These are phyloP conservation scores for Spondyliosoma cantharus DNA, from an alignment of 2,797 vertebrate genomes.

Conservation along the genomic window DNA sequence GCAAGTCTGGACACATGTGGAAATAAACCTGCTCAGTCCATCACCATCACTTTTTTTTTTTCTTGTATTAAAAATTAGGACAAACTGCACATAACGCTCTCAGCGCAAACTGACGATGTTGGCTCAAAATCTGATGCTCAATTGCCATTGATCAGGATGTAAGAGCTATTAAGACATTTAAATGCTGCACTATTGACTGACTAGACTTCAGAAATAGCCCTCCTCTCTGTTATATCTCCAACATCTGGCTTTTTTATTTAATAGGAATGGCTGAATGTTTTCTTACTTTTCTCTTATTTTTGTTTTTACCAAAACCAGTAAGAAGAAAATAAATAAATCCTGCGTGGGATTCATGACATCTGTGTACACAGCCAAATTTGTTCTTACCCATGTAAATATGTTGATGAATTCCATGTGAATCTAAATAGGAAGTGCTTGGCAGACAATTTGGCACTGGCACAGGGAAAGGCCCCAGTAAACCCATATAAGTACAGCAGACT, in stretches of 20 bases:
- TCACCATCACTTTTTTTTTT: constrained; percentile 1
- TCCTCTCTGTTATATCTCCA: constrained; percentile 14
- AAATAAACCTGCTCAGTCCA: background rate
- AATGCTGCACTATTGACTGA: background rate
- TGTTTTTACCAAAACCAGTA: too few relatives aligned
- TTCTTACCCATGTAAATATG: too few relatives aligned
- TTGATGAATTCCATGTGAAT: too few relatives aligned
- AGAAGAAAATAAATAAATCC: too few relatives aligned
- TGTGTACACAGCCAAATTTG: too few relatives aligned
- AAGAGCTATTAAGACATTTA: constrained; percentile 28
- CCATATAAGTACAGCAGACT: too few relatives aligned
- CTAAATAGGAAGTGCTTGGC: too few relatives aligned
- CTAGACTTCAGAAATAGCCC: constrained; percentile 1
- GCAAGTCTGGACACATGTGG: background rate
- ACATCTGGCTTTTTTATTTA: background rate
- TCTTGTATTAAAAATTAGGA: constrained; percentile 2
- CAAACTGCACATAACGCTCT: constrained; percentile 4
- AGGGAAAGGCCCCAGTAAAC: too few relatives aligned
- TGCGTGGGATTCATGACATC: too few relatives aligned
- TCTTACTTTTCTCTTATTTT: too few relatives aligned
- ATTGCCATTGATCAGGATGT: constrained; percentile 11
- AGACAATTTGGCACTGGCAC: too few relatives aligned
- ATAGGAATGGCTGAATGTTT: too few relatives aligned
- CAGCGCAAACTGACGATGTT: constrained; percentile 13
- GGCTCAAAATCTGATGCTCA: background rate